A percentile compares a stretch with the other conserved stretches of the same genome.
Conservation (phyloP, 2,797 vertebrate species). For the Vipera ursinii region DNA sequence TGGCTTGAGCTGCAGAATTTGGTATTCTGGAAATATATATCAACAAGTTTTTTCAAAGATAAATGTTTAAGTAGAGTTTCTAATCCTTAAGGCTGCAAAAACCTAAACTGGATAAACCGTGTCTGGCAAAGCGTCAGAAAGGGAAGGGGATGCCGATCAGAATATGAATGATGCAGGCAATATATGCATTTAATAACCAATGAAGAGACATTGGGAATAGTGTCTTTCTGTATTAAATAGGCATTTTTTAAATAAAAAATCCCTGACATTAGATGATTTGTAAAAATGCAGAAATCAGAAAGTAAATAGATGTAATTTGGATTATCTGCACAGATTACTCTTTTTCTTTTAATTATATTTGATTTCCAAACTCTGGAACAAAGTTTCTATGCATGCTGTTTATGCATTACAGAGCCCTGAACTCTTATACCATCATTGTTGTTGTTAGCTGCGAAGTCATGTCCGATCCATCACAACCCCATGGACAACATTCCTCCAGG, state of each 20-base stretch:
- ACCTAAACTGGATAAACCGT: neutral
- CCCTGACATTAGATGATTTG: neutral
- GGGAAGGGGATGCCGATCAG: neutral
- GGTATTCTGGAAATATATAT: neutral
- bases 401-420: neutral
- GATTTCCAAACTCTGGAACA: neutral
- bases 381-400: neutral
- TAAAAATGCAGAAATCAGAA: neutral
- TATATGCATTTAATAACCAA: neutral
- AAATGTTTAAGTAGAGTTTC: neutral
- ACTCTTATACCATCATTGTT: neutral
- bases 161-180: neutral
- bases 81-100: neutral
- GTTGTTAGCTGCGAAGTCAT: no score
- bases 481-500: no score
- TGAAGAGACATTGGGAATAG: neutral
- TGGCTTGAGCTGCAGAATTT: neutral
- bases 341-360: neutral
- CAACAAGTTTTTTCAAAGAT: neutral
- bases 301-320: neutral
- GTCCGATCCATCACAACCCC: no score
- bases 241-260: neutral
- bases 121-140: neutral
- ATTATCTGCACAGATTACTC: neutral
- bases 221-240: neutral